Conservation (phyloP, 2,888 invertebrate species). For the Diogma glabrata region DNA sequence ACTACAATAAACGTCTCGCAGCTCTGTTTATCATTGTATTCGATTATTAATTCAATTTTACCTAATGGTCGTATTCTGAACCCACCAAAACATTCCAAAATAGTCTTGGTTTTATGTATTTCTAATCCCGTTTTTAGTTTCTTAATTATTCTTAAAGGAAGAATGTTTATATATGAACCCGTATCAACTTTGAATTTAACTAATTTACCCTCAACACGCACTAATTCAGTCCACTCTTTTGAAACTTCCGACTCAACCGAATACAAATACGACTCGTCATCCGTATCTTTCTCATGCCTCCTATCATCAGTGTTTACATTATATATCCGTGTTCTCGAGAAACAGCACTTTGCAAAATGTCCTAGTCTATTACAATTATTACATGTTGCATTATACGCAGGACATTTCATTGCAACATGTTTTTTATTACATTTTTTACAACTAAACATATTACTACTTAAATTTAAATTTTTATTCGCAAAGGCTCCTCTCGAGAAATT, state of each 20-base stretch:
- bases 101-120: neutral
- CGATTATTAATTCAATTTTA: too few species aligned
- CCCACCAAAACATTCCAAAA: constrained; percentile 2
- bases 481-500: neutral
- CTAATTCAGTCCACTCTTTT: neutral
- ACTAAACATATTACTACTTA: neutral
- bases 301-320: constrained; percentile 4
- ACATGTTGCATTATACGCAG: neutral
- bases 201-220: constrained; percentile 3
- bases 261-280: neutral
- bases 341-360: neutral
- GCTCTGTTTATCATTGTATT: too few species aligned
- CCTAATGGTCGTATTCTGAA: neutral
- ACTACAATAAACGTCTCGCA: too few species aligned
- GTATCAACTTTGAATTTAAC: neutral
- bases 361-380: neutral
- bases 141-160: neutral
- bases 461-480: neutral
- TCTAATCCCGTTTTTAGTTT: neutral
- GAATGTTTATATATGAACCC: neutral
- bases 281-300: neutral
- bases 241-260: neutral
- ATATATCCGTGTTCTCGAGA: neutral
- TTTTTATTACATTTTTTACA: constrained; percentile 1
- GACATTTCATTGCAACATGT: neutral